phyloP scores from a whole-genome alignment of 2,113 vertebrate species.

The Copsychus sechellarum region DNA sequence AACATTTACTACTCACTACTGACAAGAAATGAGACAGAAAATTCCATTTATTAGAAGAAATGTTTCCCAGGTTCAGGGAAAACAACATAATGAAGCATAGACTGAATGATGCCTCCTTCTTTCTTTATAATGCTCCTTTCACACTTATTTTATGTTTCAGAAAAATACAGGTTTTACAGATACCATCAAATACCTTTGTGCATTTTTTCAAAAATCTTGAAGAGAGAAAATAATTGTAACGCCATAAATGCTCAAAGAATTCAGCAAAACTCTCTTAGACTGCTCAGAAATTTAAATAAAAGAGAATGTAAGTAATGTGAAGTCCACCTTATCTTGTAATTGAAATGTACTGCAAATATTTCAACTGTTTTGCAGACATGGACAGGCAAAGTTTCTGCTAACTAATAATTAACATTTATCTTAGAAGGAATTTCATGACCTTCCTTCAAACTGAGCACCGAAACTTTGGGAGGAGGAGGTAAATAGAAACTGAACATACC shows the following conservation, averaged over 20 bases:
- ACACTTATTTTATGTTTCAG: background rate
- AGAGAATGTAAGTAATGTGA: background rate
- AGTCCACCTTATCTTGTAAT: background rate
- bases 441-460: background rate
- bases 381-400: background rate
- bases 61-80: background rate
- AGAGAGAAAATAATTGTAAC: background rate
- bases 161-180: background rate
- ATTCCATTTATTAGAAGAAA: background rate
- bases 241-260: background rate
- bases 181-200: background rate
- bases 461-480: background rate
- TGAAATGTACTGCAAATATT: conserved; percentile 5
- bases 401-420: conserved; percentile 37
- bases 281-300: background rate
- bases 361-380: background rate
- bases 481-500: background rate
- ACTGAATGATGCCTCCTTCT: background rate
- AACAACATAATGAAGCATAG: background rate
- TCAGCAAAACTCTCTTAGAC: background rate
- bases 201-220: background rate
- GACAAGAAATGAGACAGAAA: background rate
- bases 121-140: background rate
- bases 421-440: background rate
- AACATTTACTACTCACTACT: background rate